Conservation (phyloP, 2,888 invertebrate genomes). For the Drosophila gaucha region DNA sequence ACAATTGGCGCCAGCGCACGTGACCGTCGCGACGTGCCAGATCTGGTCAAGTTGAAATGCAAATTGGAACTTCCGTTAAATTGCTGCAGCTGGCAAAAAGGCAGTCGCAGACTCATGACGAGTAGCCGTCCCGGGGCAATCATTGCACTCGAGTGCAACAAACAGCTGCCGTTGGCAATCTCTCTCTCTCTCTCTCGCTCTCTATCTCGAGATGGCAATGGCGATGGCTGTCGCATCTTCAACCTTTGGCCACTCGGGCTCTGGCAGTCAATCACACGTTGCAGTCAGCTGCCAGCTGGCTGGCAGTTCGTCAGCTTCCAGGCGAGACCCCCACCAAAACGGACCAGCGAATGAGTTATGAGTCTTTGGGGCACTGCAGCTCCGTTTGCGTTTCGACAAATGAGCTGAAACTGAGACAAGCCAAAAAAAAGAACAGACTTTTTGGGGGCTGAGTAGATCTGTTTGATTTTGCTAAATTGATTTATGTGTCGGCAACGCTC, state of each 20-base stretch:
- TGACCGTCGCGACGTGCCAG: constrained; percentile 50
- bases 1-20: constrained; percentile 67
- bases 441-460: not conserved
- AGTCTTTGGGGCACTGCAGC: constrained; percentile 11
- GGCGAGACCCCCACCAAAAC: not conserved
- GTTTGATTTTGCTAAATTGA: constrained; percentile 40
- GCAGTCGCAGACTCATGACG: constrained; percentile 42
- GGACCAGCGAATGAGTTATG: constrained; percentile 58
- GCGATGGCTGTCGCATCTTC: constrained; percentile 13
- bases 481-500: constrained; percentile 56
- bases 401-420: constrained; percentile 41
- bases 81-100: constrained; percentile 63
- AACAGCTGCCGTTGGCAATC: constrained; percentile 12
- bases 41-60: constrained; percentile 74
- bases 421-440: not conserved
- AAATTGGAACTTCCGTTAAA: constrained; percentile 79
- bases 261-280: constrained; percentile 71
- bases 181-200: not conserved
- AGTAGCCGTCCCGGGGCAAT: constrained; percentile 45
- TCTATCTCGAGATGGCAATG: not conserved
- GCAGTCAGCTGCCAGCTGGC: constrained; percentile 51
- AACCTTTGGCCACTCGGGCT: constrained; percentile 11
- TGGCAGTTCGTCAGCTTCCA: constrained; percentile 18
- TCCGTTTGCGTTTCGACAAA: constrained; percentile 33
- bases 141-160: constrained; percentile 21